Evolutionary conservation across 1,140 invertebrate species (phyloP).

Genomic region (Sitobion miscanthi): DNA sequence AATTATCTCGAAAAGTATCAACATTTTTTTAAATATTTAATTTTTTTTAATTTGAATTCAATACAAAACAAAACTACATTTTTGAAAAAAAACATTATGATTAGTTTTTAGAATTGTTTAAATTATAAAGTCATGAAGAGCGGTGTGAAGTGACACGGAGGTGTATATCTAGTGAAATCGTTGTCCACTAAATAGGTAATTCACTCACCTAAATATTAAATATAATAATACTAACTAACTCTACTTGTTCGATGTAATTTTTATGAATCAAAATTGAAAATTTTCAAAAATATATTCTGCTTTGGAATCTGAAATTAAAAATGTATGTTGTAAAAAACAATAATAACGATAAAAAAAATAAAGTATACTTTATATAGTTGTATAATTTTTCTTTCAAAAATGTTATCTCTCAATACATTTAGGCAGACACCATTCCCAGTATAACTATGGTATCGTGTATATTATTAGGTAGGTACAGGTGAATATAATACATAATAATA

Average conservation of each 20-base stretch:
- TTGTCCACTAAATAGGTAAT: not conserved
- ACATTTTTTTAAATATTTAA: too few species aligned
- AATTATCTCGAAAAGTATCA: too few species aligned
- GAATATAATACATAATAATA: not conserved
- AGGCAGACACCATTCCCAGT: not conserved
- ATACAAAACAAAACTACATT: too few species aligned
- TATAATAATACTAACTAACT: not conserved
- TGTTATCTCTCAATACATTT: not conserved
- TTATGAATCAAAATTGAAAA: not conserved
- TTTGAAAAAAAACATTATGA: too few species aligned
- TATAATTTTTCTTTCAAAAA: not conserved
- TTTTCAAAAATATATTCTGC: not conserved
- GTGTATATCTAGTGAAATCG: fast-evolving
- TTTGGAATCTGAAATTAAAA: not conserved
- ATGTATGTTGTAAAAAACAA: not conserved
- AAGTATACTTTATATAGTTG: not conserved
- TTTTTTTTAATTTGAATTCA: too few species aligned
- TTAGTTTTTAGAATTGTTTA: too few species aligned
- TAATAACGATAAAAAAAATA: not conserved
- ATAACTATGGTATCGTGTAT: not conserved
- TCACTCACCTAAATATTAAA: not conserved
- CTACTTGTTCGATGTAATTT: not conserved
- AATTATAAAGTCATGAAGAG: too few species aligned
- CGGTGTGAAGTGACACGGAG: too few species aligned
- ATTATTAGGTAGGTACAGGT: not conserved